A percentile compares a stretch with the other conserved stretches of the same genome.
Evolutionary conservation across 2,113 vertebrate genomes (phyloP).

Genomic region (Mobula birostris): DNA sequence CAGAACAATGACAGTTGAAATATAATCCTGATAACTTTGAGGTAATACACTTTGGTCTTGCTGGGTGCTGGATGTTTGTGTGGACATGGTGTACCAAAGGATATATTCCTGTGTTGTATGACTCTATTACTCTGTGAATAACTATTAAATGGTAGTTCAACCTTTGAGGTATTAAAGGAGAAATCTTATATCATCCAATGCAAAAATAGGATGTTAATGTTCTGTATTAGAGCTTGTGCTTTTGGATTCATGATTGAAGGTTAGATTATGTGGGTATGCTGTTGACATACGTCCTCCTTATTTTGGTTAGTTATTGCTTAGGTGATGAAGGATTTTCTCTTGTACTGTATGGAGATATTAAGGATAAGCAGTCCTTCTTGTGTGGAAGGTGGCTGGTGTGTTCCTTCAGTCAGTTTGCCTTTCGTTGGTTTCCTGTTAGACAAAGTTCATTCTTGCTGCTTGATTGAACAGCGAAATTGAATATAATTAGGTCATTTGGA

Average conservation of each 20-base stretch:
- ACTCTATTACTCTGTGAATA: neutral
- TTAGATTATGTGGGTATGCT: neutral
- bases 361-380: neutral
- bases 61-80: too few relatives aligned
- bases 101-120: too few relatives aligned
- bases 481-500: neutral
- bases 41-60: too few relatives aligned
- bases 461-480: neutral
- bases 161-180: neutral
- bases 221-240: neutral
- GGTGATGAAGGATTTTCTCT: neutral
- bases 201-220: neutral
- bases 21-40: too few relatives aligned
- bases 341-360: neutral
- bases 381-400: neutral
- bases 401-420: neutral
- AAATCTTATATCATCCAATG: neutral
- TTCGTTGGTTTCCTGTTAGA: neutral
- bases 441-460: neutral
- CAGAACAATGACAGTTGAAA: too few relatives aligned
- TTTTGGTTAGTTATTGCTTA: neutral
- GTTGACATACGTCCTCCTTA: neutral
- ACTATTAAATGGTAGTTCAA: neutral
- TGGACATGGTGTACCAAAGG: too few relatives aligned
- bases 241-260: neutral